Evolutionary conservation across 2,888 invertebrate genomes (phyloP), one percentile per base, ranked within the genome.

Genomic region (Diaperis boleti): DNA sequence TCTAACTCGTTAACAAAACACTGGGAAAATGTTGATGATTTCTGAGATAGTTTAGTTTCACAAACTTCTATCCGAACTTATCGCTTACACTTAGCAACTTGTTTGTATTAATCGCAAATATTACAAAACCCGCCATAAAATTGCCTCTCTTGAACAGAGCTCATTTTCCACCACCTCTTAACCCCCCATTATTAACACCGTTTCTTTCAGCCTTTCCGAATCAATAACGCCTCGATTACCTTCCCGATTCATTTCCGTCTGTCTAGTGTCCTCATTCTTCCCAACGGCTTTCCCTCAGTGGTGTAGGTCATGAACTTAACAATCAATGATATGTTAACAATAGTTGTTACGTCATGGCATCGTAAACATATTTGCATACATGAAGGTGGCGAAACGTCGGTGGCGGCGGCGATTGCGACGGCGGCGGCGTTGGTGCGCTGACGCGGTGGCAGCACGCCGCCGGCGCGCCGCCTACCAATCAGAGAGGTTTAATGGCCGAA

Each of bases 271-370:
- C 69, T 67, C 67, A 62, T 65, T 69, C 69, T 70, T 65, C 56
- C 56, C 70, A 71, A 73, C 71, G 76, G 77, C 76, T 78, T 77
- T 77, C 76, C 73, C 86, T 86, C 76, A 85, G 75, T 77, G 75
- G 75, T 72, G 78, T 77, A 79, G 80, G 80, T 80, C 80, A 78
- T 76, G 79, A 78, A 78, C 79, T 78, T 78, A 79, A 80, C 80
- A 80, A 80, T 80, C 80, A 80, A 80, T 79, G 79, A 79, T 79
- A 79, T 79, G 79, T 80, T 79, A 79, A 80, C 80, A 80, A 80
- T 79, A 79, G 77, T 77, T 76, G 78, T 76, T 77, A 79, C 79
- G 77, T 78, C 78, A 78, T 74, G 72, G 70, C 76, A 77, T 78
- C 77, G 80, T 79, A 79, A 79, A 79, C 77, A 77, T 79, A 79